Conservation (phyloP, 1,140 invertebrate species). For the Drosophila ficusphila region DNA sequence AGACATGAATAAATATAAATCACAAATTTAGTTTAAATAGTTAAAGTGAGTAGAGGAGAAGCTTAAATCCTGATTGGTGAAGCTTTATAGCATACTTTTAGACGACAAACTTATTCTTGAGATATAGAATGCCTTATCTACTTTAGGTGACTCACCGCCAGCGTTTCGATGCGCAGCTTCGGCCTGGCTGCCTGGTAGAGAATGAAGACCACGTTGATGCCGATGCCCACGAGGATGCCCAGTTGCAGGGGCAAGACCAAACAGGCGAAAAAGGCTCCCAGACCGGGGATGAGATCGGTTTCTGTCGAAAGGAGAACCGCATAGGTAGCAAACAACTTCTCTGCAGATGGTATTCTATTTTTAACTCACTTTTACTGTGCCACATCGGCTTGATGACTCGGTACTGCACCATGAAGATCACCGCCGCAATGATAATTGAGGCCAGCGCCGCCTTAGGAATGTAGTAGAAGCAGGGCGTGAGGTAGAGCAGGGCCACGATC, state of each 20-base stretch:
- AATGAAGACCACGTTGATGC: constrained; percentile 93
- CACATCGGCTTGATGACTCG: constrained; percentile 92
- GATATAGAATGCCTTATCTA: not conserved
- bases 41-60: not conserved
- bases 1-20: not conserved
- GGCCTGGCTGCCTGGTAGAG: constrained; percentile 95
- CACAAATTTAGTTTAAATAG: no score
- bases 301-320: constrained; percentile 85
- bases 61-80: not conserved
- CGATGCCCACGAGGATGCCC: constrained; percentile 95
- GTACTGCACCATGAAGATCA: constrained; percentile 93
- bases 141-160: constrained; percentile 83
- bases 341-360: constrained; percentile 86
- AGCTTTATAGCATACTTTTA: constrained; percentile 11
- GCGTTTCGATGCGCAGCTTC: constrained; percentile 91
- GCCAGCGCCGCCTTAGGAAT: constrained; percentile 92
- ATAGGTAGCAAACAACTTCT: not conserved
- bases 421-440: constrained; percentile 93
- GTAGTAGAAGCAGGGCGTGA: constrained; percentile 92
- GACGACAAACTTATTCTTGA: not conserved
- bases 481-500: constrained; percentile 88
- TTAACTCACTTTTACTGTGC: constrained; percentile 89
- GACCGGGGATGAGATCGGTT: constrained; percentile 92
- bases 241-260: constrained; percentile 93
- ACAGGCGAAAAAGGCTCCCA: constrained; percentile 93